Evolutionary conservation across 2,797 vertebrate species (phyloP), one percentile per base, ranked within the genome.

Genomic region (Sebastes steindachneri): DNA sequence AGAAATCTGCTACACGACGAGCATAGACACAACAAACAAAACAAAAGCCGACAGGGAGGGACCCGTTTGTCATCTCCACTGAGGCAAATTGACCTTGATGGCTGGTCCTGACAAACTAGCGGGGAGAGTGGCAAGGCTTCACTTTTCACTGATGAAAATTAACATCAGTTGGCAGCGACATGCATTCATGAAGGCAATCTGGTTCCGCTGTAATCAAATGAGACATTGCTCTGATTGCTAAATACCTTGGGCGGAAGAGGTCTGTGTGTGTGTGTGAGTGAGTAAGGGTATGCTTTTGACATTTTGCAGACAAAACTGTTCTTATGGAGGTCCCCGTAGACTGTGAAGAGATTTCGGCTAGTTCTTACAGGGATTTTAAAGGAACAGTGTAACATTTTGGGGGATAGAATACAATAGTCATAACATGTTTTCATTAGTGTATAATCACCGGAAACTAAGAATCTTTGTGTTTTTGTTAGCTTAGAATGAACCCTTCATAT

Each of bases 201-300:
- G 59, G 79, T 86, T 88, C 82, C 4, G 8, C 54, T 81, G 73
- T 90, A 92, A 93, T 93, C 84, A 93, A 84, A 93, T 76, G 76
- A 90, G 84, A 90, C 89, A 83, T 63, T 79, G 70, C 79, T 87
- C 83, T 92, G 89, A 93, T 91, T 93, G 86, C 85, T 86, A 85
- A 92, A 90, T 83, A 79, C 67, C 62, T 81, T 73, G 64, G 26
- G 78, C 31, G 53, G 71, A 79, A 25, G 65, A 75, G 48, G 12
- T 68, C 60, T 73, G 64, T 29, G 65, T 53, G 37, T 19, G 29
- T 41, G 7, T 29, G 28, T 29, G 28, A 7, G 57, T 23, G 31
- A 25, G 62, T 57, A n/a, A 55, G 54, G 68, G 76, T 25, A 63
- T 9, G 45, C 29, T 70, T 15, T 68, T 76, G 67, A 82, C 68